A percentile compares a stretch with the other conserved stretches of the same genome.
Evolutionary conservation across 1,140 invertebrate species (phyloP).

Genomic region (Drosophila takahashii): DNA sequence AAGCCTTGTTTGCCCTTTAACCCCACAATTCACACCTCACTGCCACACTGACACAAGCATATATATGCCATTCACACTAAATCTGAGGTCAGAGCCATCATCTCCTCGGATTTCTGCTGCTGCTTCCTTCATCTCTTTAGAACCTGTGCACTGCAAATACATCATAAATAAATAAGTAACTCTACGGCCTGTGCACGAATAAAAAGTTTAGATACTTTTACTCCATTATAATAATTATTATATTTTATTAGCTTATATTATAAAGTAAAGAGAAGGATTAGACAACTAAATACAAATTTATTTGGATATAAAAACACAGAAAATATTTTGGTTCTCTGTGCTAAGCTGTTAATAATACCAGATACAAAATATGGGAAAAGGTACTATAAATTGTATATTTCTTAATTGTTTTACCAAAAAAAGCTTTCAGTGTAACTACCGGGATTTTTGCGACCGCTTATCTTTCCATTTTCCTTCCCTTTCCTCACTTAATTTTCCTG

Average conservation of each 20-base stretch:
- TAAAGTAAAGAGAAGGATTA: not conserved
- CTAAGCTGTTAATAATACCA: too few species aligned
- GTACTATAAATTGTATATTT: too few species aligned
- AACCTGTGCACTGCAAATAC: constrained; percentile 43
- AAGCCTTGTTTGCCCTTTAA: constrained; percentile 22
- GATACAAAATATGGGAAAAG: too few species aligned
- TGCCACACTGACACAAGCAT: not conserved
- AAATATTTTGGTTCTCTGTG: too few species aligned
- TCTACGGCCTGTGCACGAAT: not conserved
- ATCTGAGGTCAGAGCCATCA: constrained; percentile 47
- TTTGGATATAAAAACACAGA: too few species aligned
- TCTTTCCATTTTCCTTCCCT: not conserved
- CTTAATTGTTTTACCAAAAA: too few species aligned
- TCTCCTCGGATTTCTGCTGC: constrained; percentile 23
- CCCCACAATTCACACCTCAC: constrained; percentile 20
- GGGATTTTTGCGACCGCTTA: not conserved
- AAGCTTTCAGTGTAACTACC: not conserved
- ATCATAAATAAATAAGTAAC: constrained; percentile 50
- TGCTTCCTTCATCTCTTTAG: constrained; percentile 9
- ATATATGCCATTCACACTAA: constrained; percentile 41
- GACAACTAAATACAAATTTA: too few species aligned
- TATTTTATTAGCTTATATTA: not conserved
- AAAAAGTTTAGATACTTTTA: not conserved
- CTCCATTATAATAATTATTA: too few species aligned
- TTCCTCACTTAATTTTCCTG: constrained; percentile 14